phyloP scores from a whole-genome alignment of 2,888 invertebrate species.

The Epinotia brunnichana region DNA sequence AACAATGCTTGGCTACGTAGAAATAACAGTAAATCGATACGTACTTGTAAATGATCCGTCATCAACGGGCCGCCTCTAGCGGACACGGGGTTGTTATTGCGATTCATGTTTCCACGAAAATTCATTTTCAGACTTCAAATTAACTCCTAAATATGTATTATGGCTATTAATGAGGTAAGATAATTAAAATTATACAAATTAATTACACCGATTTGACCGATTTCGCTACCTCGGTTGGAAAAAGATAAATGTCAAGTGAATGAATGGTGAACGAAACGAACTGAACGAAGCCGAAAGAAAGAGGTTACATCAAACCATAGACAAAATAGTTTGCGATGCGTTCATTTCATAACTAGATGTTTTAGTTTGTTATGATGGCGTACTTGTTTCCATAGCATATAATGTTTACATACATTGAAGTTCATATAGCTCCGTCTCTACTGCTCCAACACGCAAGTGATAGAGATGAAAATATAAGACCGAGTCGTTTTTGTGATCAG shows the following conservation, averaged over 20 bases:
- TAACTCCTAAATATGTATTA: neutral
- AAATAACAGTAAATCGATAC: conserved; percentile 38
- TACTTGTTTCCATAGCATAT: too few species aligned
- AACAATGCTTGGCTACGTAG: neutral
- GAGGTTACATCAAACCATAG: neutral
- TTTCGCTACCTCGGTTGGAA: neutral
- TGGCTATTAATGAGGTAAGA: neutral
- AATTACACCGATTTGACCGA: neutral
- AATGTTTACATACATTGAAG: too few species aligned
- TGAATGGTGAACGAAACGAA: neutral
- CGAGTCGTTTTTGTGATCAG: too few species aligned
- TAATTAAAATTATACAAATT: neutral
- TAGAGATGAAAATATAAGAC: too few species aligned
- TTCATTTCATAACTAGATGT: neutral
- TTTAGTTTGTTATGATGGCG: neutral
- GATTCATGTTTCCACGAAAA: conserved; percentile 47
- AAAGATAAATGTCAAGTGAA: neutral
- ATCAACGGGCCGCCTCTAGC: conserved; percentile 52
- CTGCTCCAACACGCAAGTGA: too few species aligned
- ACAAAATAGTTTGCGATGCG: neutral
- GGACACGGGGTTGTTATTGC: conserved; percentile 35
- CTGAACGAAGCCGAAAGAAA: neutral
- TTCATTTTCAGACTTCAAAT: neutral
- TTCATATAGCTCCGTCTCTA: too few species aligned
- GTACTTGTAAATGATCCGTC: conserved; percentile 58